A percentile compares a stretch with the other conserved stretches of the same genome.
phyloP scores from a whole-genome alignment of 2,888 invertebrate species.

The Catocala fraxini region DNA sequence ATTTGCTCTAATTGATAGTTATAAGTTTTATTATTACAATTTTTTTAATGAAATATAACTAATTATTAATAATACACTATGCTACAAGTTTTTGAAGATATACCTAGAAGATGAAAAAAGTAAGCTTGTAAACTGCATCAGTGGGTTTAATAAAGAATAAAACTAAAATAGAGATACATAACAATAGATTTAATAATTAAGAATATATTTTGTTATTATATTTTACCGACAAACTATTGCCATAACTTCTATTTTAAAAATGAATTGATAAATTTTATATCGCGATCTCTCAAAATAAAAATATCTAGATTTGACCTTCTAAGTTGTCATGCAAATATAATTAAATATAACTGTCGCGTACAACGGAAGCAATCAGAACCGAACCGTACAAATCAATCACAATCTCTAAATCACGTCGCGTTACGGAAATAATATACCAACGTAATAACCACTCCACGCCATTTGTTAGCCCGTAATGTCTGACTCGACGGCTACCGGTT shows the following conservation, averaged over 20 bases:
- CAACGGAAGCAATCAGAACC: slow-evolving; percentile 45
- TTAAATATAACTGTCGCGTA: slow-evolving; percentile 33
- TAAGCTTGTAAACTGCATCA: too few relatives aligned
- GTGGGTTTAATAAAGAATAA: too few relatives aligned
- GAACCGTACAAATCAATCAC: slow-evolving; percentile 47
- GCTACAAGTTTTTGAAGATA: too few relatives aligned
- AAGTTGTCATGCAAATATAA: slow-evolving; percentile 24
- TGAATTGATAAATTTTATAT: not conserved
- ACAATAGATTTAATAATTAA: too few relatives aligned
- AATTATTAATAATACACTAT: too few relatives aligned
- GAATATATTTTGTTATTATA: too few relatives aligned
- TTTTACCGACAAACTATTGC: too few relatives aligned
- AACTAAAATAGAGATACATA: too few relatives aligned
- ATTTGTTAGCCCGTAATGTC: slow-evolving; percentile 82
- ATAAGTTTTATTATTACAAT: too few relatives aligned
- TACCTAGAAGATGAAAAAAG: too few relatives aligned
- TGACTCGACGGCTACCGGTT: slow-evolving; percentile 85
- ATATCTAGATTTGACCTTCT: slow-evolving; percentile 22
- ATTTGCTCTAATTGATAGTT: not conserved
- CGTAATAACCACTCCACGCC: slow-evolving; percentile 70
- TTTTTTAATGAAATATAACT: too few relatives aligned
- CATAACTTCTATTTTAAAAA: too few relatives aligned
- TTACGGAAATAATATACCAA: slow-evolving; percentile 54
- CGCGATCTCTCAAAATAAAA: not conserved
- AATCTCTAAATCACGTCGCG: slow-evolving; percentile 48